phyloP scores from a whole-genome alignment of 2,797 vertebrate genomes.

The Cossypha niveicapilla region DNA sequence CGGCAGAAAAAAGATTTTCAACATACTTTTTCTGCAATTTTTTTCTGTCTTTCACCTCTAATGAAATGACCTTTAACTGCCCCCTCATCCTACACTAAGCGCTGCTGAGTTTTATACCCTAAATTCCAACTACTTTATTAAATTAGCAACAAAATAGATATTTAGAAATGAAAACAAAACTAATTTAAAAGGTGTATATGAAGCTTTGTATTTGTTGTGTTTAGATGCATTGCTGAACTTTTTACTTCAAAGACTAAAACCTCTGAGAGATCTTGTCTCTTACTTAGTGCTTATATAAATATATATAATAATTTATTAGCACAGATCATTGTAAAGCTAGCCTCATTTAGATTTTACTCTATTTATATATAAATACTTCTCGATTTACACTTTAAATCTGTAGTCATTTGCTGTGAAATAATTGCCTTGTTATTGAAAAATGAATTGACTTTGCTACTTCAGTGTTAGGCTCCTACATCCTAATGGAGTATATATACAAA shows the following conservation, averaged over 20 bases:
- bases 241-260: constrained; percentile 9
- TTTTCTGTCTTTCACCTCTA: constrained; percentile 71
- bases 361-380: neutral
- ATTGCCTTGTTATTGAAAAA: constrained; percentile 34
- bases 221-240: constrained; percentile 52
- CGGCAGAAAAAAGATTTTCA: constrained; percentile 65
- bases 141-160: constrained; percentile 70
- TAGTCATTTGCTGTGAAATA: constrained; percentile 9
- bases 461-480: neutral
- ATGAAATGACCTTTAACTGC: constrained; percentile 68
- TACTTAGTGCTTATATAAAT: constrained; percentile 19
- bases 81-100: constrained; percentile 61
- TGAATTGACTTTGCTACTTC: constrained; percentile 20
- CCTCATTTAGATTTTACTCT: neutral
- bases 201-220: constrained; percentile 37
- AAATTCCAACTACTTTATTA: constrained; percentile 67
- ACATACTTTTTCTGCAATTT: constrained; percentile 63
- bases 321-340: neutral
- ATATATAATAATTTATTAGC: constrained; percentile 13
- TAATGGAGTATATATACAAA: constrained; percentile 33
- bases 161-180: constrained; percentile 64
- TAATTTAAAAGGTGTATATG: constrained; percentile 49
- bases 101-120: constrained; percentile 50
- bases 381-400: neutral
- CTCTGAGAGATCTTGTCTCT: neutral